phyloP scores from a whole-genome alignment of 2,888 invertebrate species.

The Isoperla grammatica region DNA sequence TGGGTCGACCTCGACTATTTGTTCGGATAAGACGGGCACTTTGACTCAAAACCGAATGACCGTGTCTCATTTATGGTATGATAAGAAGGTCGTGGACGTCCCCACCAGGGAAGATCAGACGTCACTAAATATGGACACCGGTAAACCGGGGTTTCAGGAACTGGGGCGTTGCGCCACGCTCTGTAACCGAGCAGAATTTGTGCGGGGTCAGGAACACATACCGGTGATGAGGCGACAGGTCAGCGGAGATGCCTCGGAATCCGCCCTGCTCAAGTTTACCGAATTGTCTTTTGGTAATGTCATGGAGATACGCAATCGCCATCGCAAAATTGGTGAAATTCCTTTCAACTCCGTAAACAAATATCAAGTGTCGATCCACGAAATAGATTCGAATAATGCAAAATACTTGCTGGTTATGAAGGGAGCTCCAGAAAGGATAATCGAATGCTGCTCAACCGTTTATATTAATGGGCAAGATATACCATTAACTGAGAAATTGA shows the following conservation, averaged over 20 bases:
- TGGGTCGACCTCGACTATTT: conserved; percentile 73
- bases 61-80: conserved; percentile 64
- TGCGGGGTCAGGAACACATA: conserved; percentile 46
- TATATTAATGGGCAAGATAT: conserved; percentile 3
- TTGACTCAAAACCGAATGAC: conserved; percentile 66
- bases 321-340: conserved; percentile 57
- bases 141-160: conserved; percentile 32
- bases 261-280: conserved; percentile 62
- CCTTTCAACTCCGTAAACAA: conserved; percentile 67
- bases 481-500: conserved; percentile 34
- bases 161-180: conserved; percentile 52
- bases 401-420: conserved; percentile 64
- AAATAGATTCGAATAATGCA: conserved; percentile 45
- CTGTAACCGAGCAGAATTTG: conserved; percentile 68
- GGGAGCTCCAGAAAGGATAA: conserved; percentile 66
- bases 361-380: conserved; percentile 65
- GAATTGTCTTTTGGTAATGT: conserved; percentile 55
- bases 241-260: conserved; percentile 64
- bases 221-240: conserved; percentile 51
- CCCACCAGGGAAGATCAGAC: conserved; percentile 39
- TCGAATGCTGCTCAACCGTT: conserved; percentile 53
- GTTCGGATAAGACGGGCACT: conserved; percentile 74
- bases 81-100: conserved; percentile 36
- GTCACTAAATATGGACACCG: background rate
- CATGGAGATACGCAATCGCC: conserved; percentile 45